These are phyloP conservation scores for Malurus splendens DNA, from an alignment of 2,797 vertebrate genomes.

Conservation along the genomic window DNA sequence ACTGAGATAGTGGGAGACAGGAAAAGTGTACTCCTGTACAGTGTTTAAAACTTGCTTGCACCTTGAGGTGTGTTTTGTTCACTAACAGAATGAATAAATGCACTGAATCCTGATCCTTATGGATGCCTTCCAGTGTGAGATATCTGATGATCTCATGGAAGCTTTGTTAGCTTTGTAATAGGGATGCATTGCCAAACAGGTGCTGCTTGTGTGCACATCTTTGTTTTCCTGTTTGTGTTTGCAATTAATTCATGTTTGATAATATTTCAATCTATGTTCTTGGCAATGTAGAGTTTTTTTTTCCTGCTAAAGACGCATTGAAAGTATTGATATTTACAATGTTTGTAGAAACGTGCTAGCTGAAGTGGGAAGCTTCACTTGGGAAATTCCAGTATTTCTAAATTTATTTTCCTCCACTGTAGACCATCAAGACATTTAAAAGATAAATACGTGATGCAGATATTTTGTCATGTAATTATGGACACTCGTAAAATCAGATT, in stretches of 20 bases:
- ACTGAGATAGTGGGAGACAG: neutral
- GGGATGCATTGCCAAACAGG: neutral
- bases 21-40: accelerated
- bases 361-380: neutral
- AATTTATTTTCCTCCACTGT: neutral
- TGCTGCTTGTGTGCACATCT: neutral
- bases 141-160: neutral
- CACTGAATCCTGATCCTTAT: neutral
- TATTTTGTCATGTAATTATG: neutral
- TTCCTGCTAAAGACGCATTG: neutral
- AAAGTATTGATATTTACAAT: neutral
- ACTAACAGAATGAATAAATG: neutral
- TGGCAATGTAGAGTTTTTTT: neutral
- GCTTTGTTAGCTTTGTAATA: neutral
- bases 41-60: neutral
- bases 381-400: neutral
- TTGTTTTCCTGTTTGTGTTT: conserved; percentile 4
- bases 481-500: neutral
- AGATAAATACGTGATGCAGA: neutral
- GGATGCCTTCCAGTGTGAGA: neutral
- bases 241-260: neutral
- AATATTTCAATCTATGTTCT: neutral
- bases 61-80: neutral
- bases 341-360: neutral
- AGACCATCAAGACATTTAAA: neutral